These are phyloP conservation scores for Tachina grossa DNA, from an alignment of 2,888 invertebrate genomes.

Conservation along the genomic window DNA sequence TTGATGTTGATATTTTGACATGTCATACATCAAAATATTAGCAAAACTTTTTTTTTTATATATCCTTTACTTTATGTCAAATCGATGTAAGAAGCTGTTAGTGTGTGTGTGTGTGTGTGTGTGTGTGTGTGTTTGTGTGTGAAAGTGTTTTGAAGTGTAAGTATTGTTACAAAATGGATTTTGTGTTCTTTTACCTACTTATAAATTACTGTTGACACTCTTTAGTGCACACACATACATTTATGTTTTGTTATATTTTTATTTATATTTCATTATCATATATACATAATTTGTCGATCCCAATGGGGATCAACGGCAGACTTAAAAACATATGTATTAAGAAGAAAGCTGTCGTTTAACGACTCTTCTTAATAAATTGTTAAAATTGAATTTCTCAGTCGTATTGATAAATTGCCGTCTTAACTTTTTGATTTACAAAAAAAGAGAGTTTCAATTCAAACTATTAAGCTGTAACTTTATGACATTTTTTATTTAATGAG, in stretches of 20 bases:
- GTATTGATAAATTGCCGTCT: no score
- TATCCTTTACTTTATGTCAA: slow-evolving; percentile 43
- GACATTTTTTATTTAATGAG: neutral
- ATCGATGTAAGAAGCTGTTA: slow-evolving; percentile 34
- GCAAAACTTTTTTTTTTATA: slow-evolving; percentile 52
- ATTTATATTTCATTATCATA: slow-evolving; percentile 46
- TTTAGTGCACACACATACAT: slow-evolving; percentile 12
- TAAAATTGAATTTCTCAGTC: neutral
- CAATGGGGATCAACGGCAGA: slow-evolving; percentile 4
- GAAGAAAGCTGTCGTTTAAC: neutral
- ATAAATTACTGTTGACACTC: slow-evolving; percentile 48
- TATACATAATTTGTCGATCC: slow-evolving; percentile 10
- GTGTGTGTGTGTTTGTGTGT: neutral
- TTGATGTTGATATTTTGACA: slow-evolving; percentile 69
- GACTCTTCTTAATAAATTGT: neutral
- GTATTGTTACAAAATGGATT: slow-evolving; percentile 19
- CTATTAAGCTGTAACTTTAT: neutral
- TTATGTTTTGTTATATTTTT: slow-evolving; percentile 43
- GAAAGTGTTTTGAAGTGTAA: slow-evolving; percentile 4
- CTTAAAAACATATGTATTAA: neutral
- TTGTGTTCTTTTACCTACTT: slow-evolving; percentile 1
- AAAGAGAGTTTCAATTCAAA: neutral
- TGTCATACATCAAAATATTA: slow-evolving; percentile 72
- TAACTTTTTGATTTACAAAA: no score
- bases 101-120: neutral